Percentiles rank a stretch among this genome's conserved stretches.
Conservation (phyloP, 2,888 invertebrate species). For the Sabatieria punctata region DNA sequence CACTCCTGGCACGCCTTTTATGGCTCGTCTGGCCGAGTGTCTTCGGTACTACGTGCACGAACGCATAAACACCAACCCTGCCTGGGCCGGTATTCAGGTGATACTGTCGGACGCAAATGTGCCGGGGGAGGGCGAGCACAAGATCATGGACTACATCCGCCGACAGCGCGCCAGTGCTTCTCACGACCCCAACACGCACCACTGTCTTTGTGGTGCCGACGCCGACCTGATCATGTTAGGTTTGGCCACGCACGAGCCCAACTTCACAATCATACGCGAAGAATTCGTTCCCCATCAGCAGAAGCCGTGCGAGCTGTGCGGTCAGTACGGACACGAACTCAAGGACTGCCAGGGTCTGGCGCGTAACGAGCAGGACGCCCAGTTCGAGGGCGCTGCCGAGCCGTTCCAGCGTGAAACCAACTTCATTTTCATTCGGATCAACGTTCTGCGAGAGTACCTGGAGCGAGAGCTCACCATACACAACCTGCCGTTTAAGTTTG, state of each 20-base stretch:
- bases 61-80: conserved; percentile 74
- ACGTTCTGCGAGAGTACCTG: conserved; percentile 78
- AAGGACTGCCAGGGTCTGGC: conserved; percentile 21
- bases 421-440: conserved; percentile 54
- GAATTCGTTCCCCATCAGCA: conserved; percentile 96
- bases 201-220: conserved; percentile 93
- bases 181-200: conserved; percentile 93
- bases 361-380: neutral
- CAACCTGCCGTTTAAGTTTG: conserved; percentile 76
- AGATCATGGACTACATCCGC: conserved; percentile 98
- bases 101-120: conserved; percentile 98
- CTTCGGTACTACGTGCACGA: conserved; percentile 72
- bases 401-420: conserved; percentile 20
- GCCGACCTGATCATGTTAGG: conserved; percentile 90
- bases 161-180: conserved; percentile 61
- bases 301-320: conserved; percentile 84
- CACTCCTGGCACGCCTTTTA: conserved; percentile 96
- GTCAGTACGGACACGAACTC: conserved; percentile 42
- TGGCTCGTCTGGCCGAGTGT: conserved; percentile 60
- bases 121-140: conserved; percentile 95
- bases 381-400: neutral
- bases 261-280: conserved; percentile 90
- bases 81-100: conserved; percentile 74
- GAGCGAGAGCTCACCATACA: conserved; percentile 74
- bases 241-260: conserved; percentile 91